A percentile compares a stretch with the other conserved stretches of the same genome.
These are phyloP conservation scores for Drosophila takahashii DNA, from an alignment of 1,140 invertebrate species.

Conservation along the genomic window DNA sequence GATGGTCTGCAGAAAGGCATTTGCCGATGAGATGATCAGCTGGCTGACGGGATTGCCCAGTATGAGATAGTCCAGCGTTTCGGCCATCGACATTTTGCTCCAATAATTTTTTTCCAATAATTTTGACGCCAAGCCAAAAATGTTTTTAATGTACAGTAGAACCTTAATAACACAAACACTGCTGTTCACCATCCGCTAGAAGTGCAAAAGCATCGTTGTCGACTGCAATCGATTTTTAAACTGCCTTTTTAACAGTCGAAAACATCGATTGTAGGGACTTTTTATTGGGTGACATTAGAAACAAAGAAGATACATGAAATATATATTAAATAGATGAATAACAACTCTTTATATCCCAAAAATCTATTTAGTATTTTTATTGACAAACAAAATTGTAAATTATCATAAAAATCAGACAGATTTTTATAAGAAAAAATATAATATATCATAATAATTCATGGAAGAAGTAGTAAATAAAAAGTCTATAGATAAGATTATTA, in stretches of 20 bases:
- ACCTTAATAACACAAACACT: not conserved
- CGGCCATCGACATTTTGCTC: constrained; percentile 63
- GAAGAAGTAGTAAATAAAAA: too few relatives aligned
- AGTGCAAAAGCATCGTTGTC: not conserved
- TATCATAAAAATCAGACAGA: not conserved
- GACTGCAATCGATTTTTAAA: not conserved
- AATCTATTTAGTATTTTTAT: too few relatives aligned
- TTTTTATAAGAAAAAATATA: not conserved
- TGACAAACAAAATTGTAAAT: too few relatives aligned
- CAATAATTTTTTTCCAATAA: constrained; percentile 8
- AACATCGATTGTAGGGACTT: not conserved
- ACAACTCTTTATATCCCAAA: too few relatives aligned
- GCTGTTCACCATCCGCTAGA: not conserved
- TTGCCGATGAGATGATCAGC: constrained; percentile 45
- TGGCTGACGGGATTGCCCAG: constrained; percentile 75
- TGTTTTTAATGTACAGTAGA: not conserved
- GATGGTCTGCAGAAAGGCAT: constrained; percentile 50
- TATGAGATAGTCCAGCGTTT: constrained; percentile 69
- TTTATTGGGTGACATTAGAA: not conserved
- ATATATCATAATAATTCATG: too few relatives aligned
- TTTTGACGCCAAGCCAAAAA: constrained; percentile 28
- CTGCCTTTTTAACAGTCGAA: not conserved
- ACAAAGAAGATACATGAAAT: not conserved
- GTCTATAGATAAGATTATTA: too few relatives aligned
- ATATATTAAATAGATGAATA: not conserved